A percentile compares a stretch with the other conserved stretches of the same genome.
phyloP scores from a whole-genome alignment of 2,888 invertebrate genomes.

The Salpingus planirostris region DNA sequence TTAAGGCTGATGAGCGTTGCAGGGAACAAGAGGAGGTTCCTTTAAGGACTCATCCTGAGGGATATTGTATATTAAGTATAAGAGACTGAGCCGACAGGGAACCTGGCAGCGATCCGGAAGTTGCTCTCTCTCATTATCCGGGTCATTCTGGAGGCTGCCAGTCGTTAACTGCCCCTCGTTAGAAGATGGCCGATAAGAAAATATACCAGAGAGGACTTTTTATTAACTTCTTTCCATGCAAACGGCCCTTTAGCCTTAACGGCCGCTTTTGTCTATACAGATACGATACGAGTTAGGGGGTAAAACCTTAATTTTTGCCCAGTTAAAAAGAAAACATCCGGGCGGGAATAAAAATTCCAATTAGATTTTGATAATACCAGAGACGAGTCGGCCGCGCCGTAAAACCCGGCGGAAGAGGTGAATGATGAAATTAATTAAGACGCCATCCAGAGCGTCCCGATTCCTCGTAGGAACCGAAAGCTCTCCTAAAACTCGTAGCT shows the following conservation, averaged over 20 bases:
- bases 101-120: slow-evolving; percentile 19
- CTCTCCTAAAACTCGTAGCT: too few relatives aligned
- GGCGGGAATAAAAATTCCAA: too few relatives aligned
- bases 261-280: too few relatives aligned
- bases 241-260: slow-evolving; percentile 17
- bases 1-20: slow-evolving; percentile 22
- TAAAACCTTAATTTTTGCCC: too few relatives aligned
- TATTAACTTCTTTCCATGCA: slow-evolving; percentile 22
- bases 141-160: slow-evolving; percentile 24
- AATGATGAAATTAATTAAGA: not conserved
- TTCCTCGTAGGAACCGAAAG: too few relatives aligned
- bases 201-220: slow-evolving; percentile 22
- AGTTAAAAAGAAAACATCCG: too few relatives aligned
- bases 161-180: slow-evolving; percentile 26
- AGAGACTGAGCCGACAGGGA: slow-evolving; percentile 17
- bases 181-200: slow-evolving; percentile 24
- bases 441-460: not conserved
- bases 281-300: too few relatives aligned
- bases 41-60: slow-evolving; percentile 21
- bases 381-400: too few relatives aligned
- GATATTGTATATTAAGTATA: slow-evolving; percentile 21
- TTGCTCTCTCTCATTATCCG: slow-evolving; percentile 26
- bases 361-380: too few relatives aligned
- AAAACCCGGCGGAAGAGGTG: too few relatives aligned
- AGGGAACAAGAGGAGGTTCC: slow-evolving; percentile 12